phyloP scores from a whole-genome alignment of 2,113 vertebrate genomes.

The Xiphias gladius region DNA sequence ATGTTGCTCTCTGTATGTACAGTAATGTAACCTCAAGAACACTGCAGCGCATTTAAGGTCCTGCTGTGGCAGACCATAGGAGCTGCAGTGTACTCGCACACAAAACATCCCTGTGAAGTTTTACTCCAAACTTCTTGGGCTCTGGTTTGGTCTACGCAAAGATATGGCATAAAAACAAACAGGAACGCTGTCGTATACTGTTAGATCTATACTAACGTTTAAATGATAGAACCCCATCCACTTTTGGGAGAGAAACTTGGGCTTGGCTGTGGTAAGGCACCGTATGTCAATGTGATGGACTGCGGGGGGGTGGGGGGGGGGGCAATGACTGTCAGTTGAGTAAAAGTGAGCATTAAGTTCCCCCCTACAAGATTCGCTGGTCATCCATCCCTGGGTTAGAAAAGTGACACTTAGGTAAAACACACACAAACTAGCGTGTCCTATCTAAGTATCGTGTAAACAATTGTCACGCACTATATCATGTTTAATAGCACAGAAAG shows the following conservation, averaged over 20 bases:
- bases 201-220: not conserved
- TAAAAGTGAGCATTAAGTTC: not conserved
- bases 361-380: slow-evolving; percentile 18
- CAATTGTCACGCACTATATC: slow-evolving; percentile 43
- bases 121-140: slow-evolving; percentile 6
- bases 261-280: slow-evolving; percentile 77
- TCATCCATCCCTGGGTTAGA: slow-evolving; percentile 61
- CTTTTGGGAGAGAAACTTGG: slow-evolving; percentile 30
- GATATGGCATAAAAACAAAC: slow-evolving; percentile 43
- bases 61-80: not conserved
- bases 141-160: slow-evolving; percentile 56
- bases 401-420: slow-evolving; percentile 60
- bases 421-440: slow-evolving; percentile 15
- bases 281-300: slow-evolving; percentile 33
- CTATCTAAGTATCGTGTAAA: slow-evolving; percentile 63
- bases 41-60: slow-evolving; percentile 5
- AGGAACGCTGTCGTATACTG: not conserved
- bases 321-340: not conserved
- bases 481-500: slow-evolving; percentile 34
- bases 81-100: slow-evolving; percentile 11
- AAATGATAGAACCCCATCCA: not conserved
- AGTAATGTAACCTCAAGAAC: slow-evolving; percentile 40
- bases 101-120: slow-evolving; percentile 33
- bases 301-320: slow-evolving; percentile 16
- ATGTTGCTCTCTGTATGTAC: slow-evolving; percentile 35